A percentile compares a stretch with the other conserved stretches of the same genome.
Evolutionary conservation across 92 coral and sea anemone genomes (phyloP).

Genomic region (Phenganax stokvisi): DNA sequence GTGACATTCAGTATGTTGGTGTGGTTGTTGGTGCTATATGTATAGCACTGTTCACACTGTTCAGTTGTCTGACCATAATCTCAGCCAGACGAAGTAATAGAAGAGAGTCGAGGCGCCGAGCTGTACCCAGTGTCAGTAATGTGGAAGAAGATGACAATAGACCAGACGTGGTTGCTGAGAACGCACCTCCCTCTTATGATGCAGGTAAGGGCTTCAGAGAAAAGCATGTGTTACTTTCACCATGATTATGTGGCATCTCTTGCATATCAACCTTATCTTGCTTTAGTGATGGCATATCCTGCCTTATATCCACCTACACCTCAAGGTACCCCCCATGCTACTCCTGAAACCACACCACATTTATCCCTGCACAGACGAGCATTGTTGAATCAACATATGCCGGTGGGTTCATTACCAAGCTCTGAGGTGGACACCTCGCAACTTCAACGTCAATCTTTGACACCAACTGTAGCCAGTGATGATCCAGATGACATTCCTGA

Average conservation of each 20-base stretch:
- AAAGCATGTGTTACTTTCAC: no score
- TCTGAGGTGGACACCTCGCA: constrained; percentile 10
- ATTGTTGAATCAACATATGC: constrained; percentile 21
- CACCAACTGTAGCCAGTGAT: constrained; percentile 10
- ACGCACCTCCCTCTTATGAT: constrained; percentile 36
- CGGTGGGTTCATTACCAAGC: neutral
- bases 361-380: constrained; percentile 36
- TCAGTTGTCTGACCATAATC: constrained; percentile 40
- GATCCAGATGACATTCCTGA: constrained; percentile 21
- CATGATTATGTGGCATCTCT: neutral
- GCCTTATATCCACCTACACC: constrained; percentile 38
- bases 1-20: constrained; percentile 40
- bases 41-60: constrained; percentile 32
- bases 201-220: constrained; percentile 7
- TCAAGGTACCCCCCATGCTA: constrained; percentile 30
- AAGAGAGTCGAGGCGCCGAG: constrained; percentile 6
- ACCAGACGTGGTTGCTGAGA: constrained; percentile 36
- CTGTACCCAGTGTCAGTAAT: neutral
- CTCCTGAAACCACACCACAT: constrained; percentile 40
- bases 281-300: constrained; percentile 35
- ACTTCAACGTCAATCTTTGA: constrained; percentile 7
- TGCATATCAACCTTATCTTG: neutral
- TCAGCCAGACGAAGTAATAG: constrained; percentile 34
- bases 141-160: constrained; percentile 25
- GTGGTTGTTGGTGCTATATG: constrained; percentile 39